Conservation (phyloP, 2,797 vertebrate genomes). For the Emydoidea blandingii region DNA sequence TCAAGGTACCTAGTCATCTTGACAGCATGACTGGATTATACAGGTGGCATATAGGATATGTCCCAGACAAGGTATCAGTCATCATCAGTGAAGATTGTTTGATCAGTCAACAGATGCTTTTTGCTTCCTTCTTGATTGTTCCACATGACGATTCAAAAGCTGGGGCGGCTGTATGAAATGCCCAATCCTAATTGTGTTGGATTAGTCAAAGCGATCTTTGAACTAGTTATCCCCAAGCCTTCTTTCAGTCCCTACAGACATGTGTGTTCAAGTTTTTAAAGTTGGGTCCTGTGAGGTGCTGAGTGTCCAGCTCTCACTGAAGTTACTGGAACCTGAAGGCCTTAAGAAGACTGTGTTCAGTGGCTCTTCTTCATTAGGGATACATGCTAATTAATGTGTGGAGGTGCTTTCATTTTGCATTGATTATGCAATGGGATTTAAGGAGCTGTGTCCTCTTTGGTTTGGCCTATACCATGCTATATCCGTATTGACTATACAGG, state of each 20-base stretch:
- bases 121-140: neutral
- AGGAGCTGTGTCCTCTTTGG: neutral
- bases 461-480: neutral
- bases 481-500: neutral
- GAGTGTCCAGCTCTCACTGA: neutral
- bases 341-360: neutral
- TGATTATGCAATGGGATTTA: fast-evolving
- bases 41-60: neutral
- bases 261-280: neutral
- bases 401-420: neutral
- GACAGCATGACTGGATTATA: neutral
- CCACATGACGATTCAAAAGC: neutral
- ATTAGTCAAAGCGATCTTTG: neutral
- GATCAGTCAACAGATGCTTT: neutral
- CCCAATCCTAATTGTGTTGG: neutral
- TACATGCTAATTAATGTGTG: fast-evolving
- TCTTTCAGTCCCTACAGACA: neutral
- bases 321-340: neutral
- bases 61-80: neutral
- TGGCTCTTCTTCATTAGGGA: neutral
- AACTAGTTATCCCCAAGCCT: neutral
- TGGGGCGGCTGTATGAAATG: neutral
- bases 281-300: neutral
- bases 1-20: neutral
- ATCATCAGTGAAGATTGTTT: neutral